A percentile compares a stretch with the other conserved stretches of the same genome.
Evolutionary conservation across 2,797 vertebrate species (phyloP).

Genomic region (Cygnus olor): DNA sequence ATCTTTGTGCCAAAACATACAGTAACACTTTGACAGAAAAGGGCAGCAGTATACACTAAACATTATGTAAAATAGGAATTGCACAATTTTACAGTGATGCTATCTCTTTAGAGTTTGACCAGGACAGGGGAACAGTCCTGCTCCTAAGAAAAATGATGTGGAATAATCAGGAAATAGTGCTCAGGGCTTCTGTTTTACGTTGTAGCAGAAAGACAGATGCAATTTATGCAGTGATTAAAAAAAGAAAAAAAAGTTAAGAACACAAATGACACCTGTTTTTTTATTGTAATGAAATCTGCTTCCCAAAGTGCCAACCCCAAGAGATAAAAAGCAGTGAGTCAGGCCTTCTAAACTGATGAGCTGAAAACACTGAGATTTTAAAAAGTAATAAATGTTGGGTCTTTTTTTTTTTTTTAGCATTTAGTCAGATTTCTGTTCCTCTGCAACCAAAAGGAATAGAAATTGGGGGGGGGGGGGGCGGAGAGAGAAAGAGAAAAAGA

Average conservation of each 20-base stretch:
- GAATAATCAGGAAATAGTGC: not conserved
- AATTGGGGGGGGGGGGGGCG: not conserved
- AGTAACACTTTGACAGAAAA: conserved; percentile 34
- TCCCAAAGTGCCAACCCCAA: not conserved
- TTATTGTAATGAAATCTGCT: conserved; percentile 29
- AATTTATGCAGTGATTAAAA: not conserved
- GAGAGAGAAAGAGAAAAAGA: no score
- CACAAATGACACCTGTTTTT: conserved; percentile 3
- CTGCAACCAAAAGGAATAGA: not conserved
- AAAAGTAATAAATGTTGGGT: not conserved
- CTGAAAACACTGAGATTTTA: not conserved
- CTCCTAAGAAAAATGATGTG: not conserved
- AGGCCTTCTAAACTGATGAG: not conserved
- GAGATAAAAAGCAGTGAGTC: not conserved
- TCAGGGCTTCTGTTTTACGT: not conserved
- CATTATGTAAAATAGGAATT: conserved; percentile 7
- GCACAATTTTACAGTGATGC: not conserved
- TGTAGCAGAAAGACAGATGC: not conserved
- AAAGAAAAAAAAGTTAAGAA: not conserved
- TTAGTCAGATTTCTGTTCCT: not conserved
- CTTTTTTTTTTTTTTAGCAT: not conserved
- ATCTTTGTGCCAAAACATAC: conserved; percentile 22
- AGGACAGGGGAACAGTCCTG: not conserved
- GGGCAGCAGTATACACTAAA: not conserved
- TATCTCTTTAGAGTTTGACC: conserved; percentile 12